phyloP scores from a whole-genome alignment of 2,113 vertebrate species.

The Tragulus kanchil region DNA sequence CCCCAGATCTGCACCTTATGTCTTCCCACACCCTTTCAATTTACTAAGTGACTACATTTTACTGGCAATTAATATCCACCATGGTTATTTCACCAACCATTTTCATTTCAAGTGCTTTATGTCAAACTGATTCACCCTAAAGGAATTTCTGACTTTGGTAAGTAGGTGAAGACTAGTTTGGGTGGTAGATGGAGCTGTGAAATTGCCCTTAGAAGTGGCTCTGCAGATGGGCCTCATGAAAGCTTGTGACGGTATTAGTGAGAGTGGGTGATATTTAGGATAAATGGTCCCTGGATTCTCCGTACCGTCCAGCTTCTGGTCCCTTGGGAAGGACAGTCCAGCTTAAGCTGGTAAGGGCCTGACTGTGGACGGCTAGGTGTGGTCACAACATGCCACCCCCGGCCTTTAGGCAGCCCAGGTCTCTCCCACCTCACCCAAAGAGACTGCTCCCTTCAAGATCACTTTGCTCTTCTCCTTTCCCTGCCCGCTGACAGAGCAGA shows the following conservation, averaged over 20 bases:
- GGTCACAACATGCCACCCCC: background rate
- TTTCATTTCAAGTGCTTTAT: background rate
- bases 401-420: background rate
- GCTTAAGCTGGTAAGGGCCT: background rate
- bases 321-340: background rate
- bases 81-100: background rate
- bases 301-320: background rate
- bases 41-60: background rate
- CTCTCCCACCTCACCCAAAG: background rate
- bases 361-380: background rate
- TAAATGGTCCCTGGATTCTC: background rate
- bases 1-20: background rate
- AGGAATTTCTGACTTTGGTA: background rate
- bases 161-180: background rate
- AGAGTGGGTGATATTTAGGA: background rate
- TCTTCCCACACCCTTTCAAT: background rate
- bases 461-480: background rate
- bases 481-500: background rate
- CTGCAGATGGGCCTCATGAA: background rate
- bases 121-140: background rate
- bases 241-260: background rate
- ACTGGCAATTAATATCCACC: background rate
- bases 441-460: background rate
- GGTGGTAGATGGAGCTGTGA: background rate
- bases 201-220: background rate